Conservation (phyloP, 2,113 vertebrate species). For the Pomatorhinus ruficollis region DNA sequence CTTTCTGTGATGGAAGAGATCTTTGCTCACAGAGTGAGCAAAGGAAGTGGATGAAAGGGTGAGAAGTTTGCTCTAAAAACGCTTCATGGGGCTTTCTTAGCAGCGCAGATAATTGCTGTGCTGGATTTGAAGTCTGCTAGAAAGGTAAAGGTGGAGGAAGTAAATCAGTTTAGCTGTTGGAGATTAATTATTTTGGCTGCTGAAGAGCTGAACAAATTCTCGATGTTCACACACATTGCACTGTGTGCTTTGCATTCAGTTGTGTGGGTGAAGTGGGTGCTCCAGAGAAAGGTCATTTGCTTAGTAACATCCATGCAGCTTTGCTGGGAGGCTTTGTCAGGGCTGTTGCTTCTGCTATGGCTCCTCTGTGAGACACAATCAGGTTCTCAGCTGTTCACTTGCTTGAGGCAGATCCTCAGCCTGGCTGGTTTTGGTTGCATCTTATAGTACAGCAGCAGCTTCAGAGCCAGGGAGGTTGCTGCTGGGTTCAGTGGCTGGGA, state of each 20-base stretch:
- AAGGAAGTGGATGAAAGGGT: background rate
- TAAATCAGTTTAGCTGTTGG: background rate
- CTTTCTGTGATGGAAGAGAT: background rate
- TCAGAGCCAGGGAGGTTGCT: background rate
- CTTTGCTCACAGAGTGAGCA: background rate
- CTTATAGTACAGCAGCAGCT: background rate
- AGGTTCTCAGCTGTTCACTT: background rate
- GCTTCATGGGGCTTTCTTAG: background rate
- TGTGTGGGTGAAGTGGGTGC: background rate
- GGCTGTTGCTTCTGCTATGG: background rate
- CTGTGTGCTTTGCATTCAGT: fast-evolving
- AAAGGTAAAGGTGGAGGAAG: background rate
- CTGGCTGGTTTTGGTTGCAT: background rate
- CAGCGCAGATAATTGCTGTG: background rate
- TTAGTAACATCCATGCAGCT: background rate
- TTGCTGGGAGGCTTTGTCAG: background rate
- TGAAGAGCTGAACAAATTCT: background rate
- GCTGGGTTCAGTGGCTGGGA: background rate
- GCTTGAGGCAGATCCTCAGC: background rate
- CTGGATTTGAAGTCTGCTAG: background rate
- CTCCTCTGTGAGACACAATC: background rate
- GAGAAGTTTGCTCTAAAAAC: background rate
- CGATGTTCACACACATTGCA: background rate
- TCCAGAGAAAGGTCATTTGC: background rate
- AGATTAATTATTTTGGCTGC: slow-evolving; percentile 41